These are phyloP conservation scores for Papilio demoleus DNA, from an alignment of 2,888 invertebrate genomes.

Conservation along the genomic window DNA sequence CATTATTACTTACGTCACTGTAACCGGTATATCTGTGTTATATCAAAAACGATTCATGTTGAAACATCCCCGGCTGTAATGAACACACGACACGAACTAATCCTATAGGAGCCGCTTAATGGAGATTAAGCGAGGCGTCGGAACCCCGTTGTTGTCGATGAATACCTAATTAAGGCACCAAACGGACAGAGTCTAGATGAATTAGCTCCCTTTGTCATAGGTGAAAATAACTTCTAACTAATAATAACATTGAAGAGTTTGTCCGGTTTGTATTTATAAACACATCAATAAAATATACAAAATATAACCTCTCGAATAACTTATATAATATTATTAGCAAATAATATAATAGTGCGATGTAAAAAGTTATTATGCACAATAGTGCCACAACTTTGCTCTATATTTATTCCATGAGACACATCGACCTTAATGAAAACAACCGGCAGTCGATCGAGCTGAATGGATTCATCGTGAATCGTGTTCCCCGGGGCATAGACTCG, in stretches of 20 bases:
- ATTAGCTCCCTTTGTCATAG: background rate
- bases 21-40: too few relatives aligned
- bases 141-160: background rate
- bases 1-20: too few relatives aligned
- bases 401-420: constrained; percentile 34
- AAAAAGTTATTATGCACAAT: constrained; percentile 1
- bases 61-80: constrained; percentile 9
- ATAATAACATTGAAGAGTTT: too few relatives aligned
- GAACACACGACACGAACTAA: constrained; percentile 29
- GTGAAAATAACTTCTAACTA: background rate
- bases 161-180: constrained; percentile 16
- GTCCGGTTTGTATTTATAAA: too few relatives aligned
- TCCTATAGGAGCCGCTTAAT: constrained; percentile 33
- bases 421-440: constrained; percentile 54
- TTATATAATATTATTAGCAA: too few relatives aligned
- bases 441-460: constrained; percentile 57
- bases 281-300: too few relatives aligned
- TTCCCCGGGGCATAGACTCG: constrained; percentile 54
- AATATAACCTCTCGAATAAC: too few relatives aligned
- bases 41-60: background rate
- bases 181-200: background rate
- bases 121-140: constrained; percentile 35
- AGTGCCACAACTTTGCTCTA: constrained; percentile 4
- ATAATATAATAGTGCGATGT: background rate
- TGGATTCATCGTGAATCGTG: constrained; percentile 55